phyloP scores from a whole-genome alignment of 2,797 vertebrate genomes.

The Microhierax caerulescens region DNA sequence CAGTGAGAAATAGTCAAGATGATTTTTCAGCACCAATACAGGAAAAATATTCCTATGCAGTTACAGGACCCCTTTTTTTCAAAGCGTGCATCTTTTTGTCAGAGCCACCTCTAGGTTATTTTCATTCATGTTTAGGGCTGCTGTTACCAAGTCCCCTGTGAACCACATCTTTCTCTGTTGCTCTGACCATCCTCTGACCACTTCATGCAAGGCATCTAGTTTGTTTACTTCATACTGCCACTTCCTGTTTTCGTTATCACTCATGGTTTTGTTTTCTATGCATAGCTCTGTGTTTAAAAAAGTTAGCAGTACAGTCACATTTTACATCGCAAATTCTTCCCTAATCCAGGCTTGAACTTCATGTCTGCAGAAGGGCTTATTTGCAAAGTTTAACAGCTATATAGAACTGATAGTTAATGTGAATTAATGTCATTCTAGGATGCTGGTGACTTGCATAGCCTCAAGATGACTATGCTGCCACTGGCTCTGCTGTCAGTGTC shows the following conservation, averaged over 20 bases:
- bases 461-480: background rate
- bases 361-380: background rate
- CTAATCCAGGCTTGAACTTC: background rate
- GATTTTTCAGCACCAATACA: background rate
- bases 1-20: background rate
- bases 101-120: background rate
- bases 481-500: background rate
- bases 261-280: background rate
- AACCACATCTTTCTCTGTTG: background rate
- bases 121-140: background rate
- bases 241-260: background rate
- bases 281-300: background rate
- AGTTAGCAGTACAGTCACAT: background rate
- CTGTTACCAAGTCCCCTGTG: background rate
- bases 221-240: fast-evolving
- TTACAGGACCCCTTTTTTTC: background rate
- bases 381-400: background rate
- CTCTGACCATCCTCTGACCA: background rate
- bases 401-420: background rate
- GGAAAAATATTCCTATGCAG: background rate
- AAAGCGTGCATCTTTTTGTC: background rate
- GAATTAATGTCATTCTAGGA: background rate
- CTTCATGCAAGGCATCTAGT: background rate
- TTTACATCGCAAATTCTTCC: background rate
- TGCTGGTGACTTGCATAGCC: background rate